Base-by-base conservation (phyloP, 2,888 invertebrate species). In the Mimumesa dahlbomi region DNA sequence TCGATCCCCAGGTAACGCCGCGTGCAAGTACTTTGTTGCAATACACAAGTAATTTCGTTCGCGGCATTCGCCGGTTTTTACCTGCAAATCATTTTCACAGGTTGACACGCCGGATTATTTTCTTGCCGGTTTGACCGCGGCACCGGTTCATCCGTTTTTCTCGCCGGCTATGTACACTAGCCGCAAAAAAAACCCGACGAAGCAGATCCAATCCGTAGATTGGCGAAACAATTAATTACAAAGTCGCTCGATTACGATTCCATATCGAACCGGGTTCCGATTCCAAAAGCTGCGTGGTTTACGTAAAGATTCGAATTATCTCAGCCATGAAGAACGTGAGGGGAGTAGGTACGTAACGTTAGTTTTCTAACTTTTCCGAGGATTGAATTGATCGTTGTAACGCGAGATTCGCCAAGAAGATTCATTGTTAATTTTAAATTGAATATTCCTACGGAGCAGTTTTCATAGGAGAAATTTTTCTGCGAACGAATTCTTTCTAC, bases 71-170 rank as follows among this genome's bases (percentile, higher is more conserved):
- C 49, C 13, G 7, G 43, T 74, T 79, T 72, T 74, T 74, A 50
- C 18, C 14, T 14, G 22, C 46, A 36, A 79, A 75, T 71, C 77
- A 72, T 80, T 79, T 80, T 80, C 80, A 77, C 79, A 75, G 80
- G 64, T 77, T 67, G 77, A 77, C 72, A 80, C 69, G 71, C 36
- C 71, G 62, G 67, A 80, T 79, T 77, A 77, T 50, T 67, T 80
- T 80, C 80, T 79, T 77, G 69, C 50, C 49, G 54, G 18, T 22
- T 29, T 56, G 43, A 38, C 40, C 46, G 54, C 58, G 50, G 56
- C 52, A 38, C 29, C 45, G 19, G 31, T 58, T 9, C 34, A 19
- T 18, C 43, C 1, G 74, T 75, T 61, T 65, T 75, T 65, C 76
- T 29, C 21, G 38, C 9, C 21, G 34, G 45, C 25, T 18, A 29